Evolutionary conservation across 2,797 vertebrate genomes (phyloP), one percentile per base, ranked within the genome.

Genomic region (Poecilia gillii): DNA sequence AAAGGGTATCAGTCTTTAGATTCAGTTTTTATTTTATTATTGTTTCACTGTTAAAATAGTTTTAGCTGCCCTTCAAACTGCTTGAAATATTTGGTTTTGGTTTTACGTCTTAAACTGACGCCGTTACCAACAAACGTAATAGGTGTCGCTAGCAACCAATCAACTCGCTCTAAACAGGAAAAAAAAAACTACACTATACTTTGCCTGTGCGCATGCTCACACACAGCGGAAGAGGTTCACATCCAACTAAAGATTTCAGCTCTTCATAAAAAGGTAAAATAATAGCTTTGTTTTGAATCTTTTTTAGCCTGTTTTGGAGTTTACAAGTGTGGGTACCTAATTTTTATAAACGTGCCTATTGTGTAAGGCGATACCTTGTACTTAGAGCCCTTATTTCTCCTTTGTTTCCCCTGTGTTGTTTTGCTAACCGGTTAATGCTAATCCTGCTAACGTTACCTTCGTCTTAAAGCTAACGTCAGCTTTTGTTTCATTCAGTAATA

Each of bases 341-440:
- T 9, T 2, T 1, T 62, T 16, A 0, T 71, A 36, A n/a, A 4
- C 55, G 13, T 14, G 43, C 1, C 39, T 3, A 33, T 0, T 66
- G 36, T 73, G 62, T 0, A 76, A 51, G 20, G 13, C 23, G 43
- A 18, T 9, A 9, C 0, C 2, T 1, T 0, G 5, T 23, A 5
- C 0, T 13, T 25, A 0, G 4, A 3, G 1, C 20, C n/a, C 39
- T 25, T 51, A 12, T 1, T 70, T 71, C 66, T 23, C 1, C 41
- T 47, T 72, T 28, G 45, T 59, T 79, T 28, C 78, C 72, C 66
- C 72, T 80, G 59, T 78, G 80, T 88, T 91, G 87, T 92, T 91
- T 72, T 93, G 91, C 91, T 93, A 93, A 90, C 94, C 94, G 93
- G 94, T 82, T 81, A 86, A 31, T 39, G 90, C 84, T 89, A 81